These are phyloP conservation scores for Harpagifer antarcticus DNA, from an alignment of 2,797 vertebrate species.

Conservation along the genomic window DNA sequence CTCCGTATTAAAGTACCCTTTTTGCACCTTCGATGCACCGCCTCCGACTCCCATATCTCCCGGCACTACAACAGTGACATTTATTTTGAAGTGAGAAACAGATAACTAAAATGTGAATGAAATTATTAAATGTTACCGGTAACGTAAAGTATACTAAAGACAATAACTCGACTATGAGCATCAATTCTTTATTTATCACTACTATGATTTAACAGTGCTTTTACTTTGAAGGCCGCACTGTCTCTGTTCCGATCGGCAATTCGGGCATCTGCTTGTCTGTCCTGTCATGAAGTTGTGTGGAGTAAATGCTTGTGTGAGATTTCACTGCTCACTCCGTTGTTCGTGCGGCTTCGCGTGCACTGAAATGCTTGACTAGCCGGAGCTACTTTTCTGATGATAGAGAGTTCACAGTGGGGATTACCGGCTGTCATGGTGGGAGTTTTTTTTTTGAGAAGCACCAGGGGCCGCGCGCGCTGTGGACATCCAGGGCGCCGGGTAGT, in stretches of 20 bases:
- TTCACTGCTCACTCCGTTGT: conserved; percentile 5
- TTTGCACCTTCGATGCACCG: too few species aligned
- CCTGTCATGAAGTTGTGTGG: not conserved
- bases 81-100: accelerated
- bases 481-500: conserved; percentile 35
- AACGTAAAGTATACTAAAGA: not conserved
- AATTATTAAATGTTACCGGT: not conserved
- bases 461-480: conserved; percentile 28
- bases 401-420: not conserved
- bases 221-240: conserved; percentile 31
- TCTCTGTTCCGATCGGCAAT: accelerated
- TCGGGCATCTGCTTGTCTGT: not conserved
- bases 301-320: conserved; percentile 14
- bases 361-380: not conserved
- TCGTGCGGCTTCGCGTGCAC: not conserved
- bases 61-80: too few species aligned
- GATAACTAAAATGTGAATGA: accelerated
- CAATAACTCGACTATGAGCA: accelerated
- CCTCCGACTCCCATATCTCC: too few species aligned
- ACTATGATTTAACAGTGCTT: not conserved
- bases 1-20: too few species aligned
- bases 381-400: conserved; percentile 9
- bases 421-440: conserved; percentile 8
- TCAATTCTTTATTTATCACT: not conserved
- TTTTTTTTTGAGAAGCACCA: conserved; percentile 52